phyloP scores from a whole-genome alignment of 2,888 invertebrate species.

The Brassicogethes aeneus region DNA sequence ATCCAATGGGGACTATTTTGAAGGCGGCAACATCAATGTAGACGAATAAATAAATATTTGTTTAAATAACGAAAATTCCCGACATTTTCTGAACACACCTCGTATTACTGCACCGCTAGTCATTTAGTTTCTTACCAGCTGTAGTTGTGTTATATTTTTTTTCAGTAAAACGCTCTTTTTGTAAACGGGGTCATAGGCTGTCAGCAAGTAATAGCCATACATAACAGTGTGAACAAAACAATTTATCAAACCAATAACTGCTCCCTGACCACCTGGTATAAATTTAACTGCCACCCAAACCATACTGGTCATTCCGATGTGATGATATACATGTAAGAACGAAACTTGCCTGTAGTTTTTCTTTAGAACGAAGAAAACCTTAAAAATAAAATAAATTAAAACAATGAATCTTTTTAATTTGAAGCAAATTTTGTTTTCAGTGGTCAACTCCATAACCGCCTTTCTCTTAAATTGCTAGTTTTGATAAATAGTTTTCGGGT shows the following conservation, averaged over 20 bases:
- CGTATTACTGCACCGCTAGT: neutral
- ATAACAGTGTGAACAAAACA: constrained; percentile 64
- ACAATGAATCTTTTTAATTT: no score
- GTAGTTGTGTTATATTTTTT: constrained; percentile 68
- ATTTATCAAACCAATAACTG: constrained; percentile 54
- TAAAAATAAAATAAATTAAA: constrained; percentile 15
- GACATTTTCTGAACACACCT: neutral
- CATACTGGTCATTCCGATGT: constrained; percentile 64
- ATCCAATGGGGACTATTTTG: no score
- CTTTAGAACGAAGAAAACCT: constrained; percentile 65
- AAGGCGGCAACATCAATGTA: no score
- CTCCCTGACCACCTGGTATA: constrained; percentile 55
- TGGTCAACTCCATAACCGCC: no score
- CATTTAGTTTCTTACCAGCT: constrained; percentile 48
- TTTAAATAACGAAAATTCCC: no score
- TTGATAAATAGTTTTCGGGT: no score
- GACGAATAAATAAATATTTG: no score
- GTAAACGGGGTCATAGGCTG: constrained; percentile 58
- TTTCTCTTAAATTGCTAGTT: no score
- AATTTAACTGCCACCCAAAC: constrained; percentile 52
- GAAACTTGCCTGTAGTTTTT: constrained; percentile 71
- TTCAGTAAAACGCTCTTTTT: constrained; percentile 72
- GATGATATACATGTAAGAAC: constrained; percentile 75
- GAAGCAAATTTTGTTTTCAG: no score
- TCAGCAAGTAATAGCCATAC: constrained; percentile 70